Evolutionary conservation across 1,140 invertebrate genomes (phyloP).

Genomic region (Zelostemma sp.): DNA sequence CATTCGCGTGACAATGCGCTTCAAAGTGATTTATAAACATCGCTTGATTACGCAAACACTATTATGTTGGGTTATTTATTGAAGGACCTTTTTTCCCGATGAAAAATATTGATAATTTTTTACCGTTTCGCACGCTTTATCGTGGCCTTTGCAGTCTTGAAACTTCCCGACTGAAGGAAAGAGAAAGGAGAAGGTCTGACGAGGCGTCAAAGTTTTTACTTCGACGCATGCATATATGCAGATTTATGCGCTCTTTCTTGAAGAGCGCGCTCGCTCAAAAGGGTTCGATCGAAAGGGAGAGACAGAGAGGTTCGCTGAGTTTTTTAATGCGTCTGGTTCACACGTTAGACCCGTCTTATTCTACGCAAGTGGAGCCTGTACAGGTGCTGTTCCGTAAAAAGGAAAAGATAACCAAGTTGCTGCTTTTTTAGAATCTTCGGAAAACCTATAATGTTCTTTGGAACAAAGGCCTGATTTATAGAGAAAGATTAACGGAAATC

Average conservation of each 20-base stretch:
- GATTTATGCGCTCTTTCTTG: slow-evolving; percentile 64
- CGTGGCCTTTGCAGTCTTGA: slow-evolving; percentile 28
- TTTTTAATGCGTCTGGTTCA: slow-evolving; percentile 56
- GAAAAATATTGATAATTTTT: no score
- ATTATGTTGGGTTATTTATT: no score
- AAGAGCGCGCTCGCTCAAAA: slow-evolving; percentile 30
- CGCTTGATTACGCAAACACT: no score
- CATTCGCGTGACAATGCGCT: slow-evolving; percentile 5
- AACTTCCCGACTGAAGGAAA: slow-evolving; percentile 37
- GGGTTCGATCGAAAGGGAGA: slow-evolving; percentile 49
- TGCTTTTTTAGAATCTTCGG: neutral
- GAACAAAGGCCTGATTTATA: no score
- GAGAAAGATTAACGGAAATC: no score
- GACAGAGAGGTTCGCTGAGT: slow-evolving; percentile 36
- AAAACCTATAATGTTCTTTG: neutral
- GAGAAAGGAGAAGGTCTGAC: slow-evolving; percentile 43
- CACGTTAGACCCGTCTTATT: slow-evolving; percentile 56
- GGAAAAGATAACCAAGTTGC: slow-evolving; percentile 24
- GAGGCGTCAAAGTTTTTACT: slow-evolving; percentile 60
- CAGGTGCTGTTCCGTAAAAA: slow-evolving; percentile 50
- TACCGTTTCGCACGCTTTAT: neutral
- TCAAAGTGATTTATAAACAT: slow-evolving; percentile 36
- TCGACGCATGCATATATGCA: slow-evolving; percentile 64
- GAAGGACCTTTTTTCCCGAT: no score
- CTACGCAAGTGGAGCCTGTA: slow-evolving; percentile 23